phyloP scores from a whole-genome alignment of 2,888 invertebrate species.

The Tenthredo notha region DNA sequence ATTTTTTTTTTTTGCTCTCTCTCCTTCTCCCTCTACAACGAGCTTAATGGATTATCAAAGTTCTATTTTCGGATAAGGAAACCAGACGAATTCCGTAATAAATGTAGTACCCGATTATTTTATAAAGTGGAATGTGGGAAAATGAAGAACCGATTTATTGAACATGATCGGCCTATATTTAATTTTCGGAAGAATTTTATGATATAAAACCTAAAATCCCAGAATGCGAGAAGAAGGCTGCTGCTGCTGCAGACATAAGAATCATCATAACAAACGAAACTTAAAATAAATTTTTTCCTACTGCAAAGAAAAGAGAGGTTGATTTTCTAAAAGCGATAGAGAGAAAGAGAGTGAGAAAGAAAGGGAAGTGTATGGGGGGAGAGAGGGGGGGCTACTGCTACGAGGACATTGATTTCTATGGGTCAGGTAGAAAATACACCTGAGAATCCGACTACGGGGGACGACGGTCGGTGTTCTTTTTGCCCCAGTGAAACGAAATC shows the following conservation, averaged over 20 bases:
- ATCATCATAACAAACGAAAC: background rate
- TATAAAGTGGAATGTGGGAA: background rate
- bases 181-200: background rate
- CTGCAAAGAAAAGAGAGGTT: background rate
- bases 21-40: too few species aligned
- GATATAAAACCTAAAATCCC: background rate
- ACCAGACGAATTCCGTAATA: too few species aligned
- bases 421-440: slow-evolving; percentile 54
- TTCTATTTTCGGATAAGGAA: too few species aligned
- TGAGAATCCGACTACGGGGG: slow-evolving; percentile 21
- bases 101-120: too few species aligned
- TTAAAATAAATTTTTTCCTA: background rate
- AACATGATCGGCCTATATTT: background rate
- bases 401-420: slow-evolving; percentile 50
- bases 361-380: background rate
- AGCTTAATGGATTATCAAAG: too few species aligned
- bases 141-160: background rate
- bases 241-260: background rate
- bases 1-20: too few species aligned
- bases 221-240: background rate
- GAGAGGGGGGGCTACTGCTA: background rate
- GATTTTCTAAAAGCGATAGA: background rate
- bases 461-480: slow-evolving; percentile 8
- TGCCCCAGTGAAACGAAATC: slow-evolving; percentile 27
- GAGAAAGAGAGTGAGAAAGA: background rate